A percentile compares a stretch with the other conserved stretches of the same genome.
phyloP scores from a whole-genome alignment of 2,888 invertebrate genomes.

The Xanthia togata region DNA sequence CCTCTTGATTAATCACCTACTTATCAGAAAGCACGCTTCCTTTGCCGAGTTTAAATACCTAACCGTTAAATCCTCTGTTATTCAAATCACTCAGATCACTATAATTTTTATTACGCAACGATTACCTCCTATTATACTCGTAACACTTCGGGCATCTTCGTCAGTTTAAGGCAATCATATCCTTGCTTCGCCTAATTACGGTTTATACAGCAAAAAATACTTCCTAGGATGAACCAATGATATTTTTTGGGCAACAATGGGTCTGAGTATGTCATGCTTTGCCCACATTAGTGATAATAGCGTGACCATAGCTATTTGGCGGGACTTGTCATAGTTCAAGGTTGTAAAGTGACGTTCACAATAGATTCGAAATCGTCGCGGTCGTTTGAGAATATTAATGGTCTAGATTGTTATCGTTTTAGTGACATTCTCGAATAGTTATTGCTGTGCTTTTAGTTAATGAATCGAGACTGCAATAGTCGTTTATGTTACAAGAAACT shows the following conservation, averaged over 20 bases:
- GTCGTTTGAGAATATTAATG: conserved; percentile 36
- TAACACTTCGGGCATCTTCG: conserved; percentile 30
- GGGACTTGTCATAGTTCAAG: conserved; percentile 84
- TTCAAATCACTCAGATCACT: conserved; percentile 20
- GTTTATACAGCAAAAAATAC: conserved; percentile 67
- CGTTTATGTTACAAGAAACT: background rate
- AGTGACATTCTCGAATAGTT: conserved; percentile 28
- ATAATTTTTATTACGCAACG: conserved; percentile 22
- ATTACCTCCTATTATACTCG: background rate
- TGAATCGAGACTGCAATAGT: background rate
- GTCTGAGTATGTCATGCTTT: conserved; percentile 75
- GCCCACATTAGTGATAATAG: conserved; percentile 79
- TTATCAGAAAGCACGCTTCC: conserved; percentile 45
- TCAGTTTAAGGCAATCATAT: conserved; percentile 46
- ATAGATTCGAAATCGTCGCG: conserved; percentile 54
- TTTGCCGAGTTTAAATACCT: conserved; percentile 12
- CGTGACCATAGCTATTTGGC: conserved; percentile 81
- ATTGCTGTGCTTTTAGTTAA: conserved; percentile 5
- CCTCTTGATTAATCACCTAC: conserved; percentile 41
- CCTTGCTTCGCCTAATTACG: conserved; percentile 69
- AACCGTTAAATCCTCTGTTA: conserved; percentile 25
- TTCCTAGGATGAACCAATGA: conserved; percentile 72
- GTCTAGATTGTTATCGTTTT: conserved; percentile 7
- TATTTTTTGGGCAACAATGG: conserved; percentile 77
- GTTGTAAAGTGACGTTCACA: conserved; percentile 71